Base-by-base conservation (phyloP, 1,140 invertebrate genomes). In the Oryctes rhinoceros region DNA sequence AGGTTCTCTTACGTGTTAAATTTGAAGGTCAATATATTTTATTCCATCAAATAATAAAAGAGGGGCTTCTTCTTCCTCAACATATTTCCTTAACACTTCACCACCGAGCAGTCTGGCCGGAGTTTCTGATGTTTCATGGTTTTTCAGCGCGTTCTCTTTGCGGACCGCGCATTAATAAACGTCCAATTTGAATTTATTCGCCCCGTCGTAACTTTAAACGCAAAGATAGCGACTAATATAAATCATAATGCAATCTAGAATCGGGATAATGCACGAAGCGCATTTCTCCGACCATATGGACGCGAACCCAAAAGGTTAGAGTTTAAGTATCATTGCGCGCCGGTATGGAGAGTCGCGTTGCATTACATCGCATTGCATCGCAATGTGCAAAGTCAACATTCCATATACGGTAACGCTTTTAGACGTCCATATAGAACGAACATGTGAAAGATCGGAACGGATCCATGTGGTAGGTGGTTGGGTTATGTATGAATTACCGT, bases 241-340 rank as follows among this genome's bases (percentile, higher is more conserved):
- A 67, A 67, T 67, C 65, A 67, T 67, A 67, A 67, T 67, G 65
- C 65, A 67, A 67, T 67, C 65, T 67, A 67, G 30, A 67, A 67
- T 67, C 65, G 65, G 65, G 20, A 24, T 67, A 67, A 35, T 24
- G 20, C 65, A 67, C 65, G 65, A 67, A 67, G 65, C 20, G 65
- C 65, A 67, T 67, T 20, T 67, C 65, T 13, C 9, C 20, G 65
- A 67, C 65, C 65, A 67, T 67, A 67, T 67, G 65, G 18, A 67
- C 65, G 65, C 39, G 20, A 20, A 67, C 65, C 65, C 24, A 30
- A 30, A 35, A 67, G 65, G 65, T 67, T 67, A 67, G 65, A 67
- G 65, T 67, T 67, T 67, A 67, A 67, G 65, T 67, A 67, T 67
- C 65, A 67, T 67, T 67, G 65, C 65, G 65, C 65, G 65, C 30